Conservation (phyloP, 2,888 invertebrate species). For the Epistrophe eligans region DNA sequence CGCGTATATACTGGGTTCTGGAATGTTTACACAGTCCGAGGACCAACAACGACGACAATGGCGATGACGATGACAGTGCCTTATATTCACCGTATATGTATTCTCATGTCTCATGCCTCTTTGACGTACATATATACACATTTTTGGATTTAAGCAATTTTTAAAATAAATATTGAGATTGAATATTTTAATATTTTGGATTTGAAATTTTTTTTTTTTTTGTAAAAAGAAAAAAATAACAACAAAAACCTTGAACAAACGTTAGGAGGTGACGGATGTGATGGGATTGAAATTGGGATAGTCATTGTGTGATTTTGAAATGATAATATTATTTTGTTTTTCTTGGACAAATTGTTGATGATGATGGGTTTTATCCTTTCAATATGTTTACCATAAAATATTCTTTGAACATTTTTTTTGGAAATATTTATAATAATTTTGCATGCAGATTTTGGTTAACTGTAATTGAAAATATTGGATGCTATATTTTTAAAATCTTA, state of each 20-base stretch:
- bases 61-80: conserved; percentile 5
- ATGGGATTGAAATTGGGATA: conserved; percentile 15
- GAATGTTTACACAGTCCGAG: conserved; percentile 64
- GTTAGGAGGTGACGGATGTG: background rate
- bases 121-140: background rate
- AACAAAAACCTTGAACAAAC: conserved; percentile 16
- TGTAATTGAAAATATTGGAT: too few species aligned
- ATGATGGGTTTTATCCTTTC: conserved; percentile 50
- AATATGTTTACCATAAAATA: conserved; percentile 34
- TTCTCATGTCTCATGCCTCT: conserved; percentile 4
- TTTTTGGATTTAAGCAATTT: conserved; percentile 52
- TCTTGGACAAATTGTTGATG: conserved; percentile 18
- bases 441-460: background rate
- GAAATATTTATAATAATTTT: background rate
- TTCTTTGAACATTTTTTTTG: background rate
- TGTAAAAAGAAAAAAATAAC: background rate
- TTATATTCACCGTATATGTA: background rate
- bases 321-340: conserved; percentile 53
- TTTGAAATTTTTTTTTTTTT: conserved; percentile 27
- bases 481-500: too few species aligned
- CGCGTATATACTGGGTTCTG: background rate
- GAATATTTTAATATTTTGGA: conserved; percentile 44
- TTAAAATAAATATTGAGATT: conserved; percentile 66
- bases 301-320: conserved; percentile 36
- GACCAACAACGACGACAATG: conserved; percentile 36